These are phyloP conservation scores for Crepidodera aurea DNA, from an alignment of 2,888 invertebrate genomes.

Conservation along the genomic window DNA sequence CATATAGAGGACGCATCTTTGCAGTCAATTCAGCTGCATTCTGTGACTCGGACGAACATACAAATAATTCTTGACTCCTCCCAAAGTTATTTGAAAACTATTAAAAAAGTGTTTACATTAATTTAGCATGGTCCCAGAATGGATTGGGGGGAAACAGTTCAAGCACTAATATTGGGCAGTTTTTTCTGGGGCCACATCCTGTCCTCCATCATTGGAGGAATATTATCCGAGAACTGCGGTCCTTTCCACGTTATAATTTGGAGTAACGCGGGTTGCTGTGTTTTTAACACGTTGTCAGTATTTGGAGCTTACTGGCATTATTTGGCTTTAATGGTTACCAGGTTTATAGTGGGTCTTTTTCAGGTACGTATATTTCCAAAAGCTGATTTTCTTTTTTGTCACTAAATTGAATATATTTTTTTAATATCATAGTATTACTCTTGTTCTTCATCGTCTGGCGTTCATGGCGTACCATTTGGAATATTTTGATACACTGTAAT, in stretches of 20 bases:
- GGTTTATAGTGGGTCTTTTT: constrained; percentile 68
- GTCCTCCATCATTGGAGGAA: constrained; percentile 70
- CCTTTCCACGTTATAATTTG: constrained; percentile 48
- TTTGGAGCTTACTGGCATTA: constrained; percentile 65
- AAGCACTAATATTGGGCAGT: constrained; percentile 70
- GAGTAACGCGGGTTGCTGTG: constrained; percentile 41
- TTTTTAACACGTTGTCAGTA: constrained; percentile 62
- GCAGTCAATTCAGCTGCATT: too few relatives aligned
- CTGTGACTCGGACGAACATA: too few relatives aligned
- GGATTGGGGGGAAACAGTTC: constrained; percentile 67
- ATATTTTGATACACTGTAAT: too few relatives aligned
- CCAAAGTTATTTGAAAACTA: too few relatives aligned
- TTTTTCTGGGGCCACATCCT: constrained; percentile 75
- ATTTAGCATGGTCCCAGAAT: constrained; percentile 64
- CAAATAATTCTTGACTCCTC: too few relatives aligned
- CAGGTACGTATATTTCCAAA: constrained; percentile 70
- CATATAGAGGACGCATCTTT: too few relatives aligned
- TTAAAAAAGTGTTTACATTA: too few relatives aligned
- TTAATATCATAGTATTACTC: too few relatives aligned
- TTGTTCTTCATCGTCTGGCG: too few relatives aligned
- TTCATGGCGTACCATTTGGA: too few relatives aligned
- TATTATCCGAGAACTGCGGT: constrained; percentile 54
- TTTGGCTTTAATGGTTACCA: constrained; percentile 63
- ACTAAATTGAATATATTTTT: too few relatives aligned
- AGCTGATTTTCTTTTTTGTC: too few relatives aligned